A percentile compares a stretch with the other conserved stretches of the same genome.
phyloP scores from a whole-genome alignment of 2,113 vertebrate genomes.

The Xiphophorus hellerii region DNA sequence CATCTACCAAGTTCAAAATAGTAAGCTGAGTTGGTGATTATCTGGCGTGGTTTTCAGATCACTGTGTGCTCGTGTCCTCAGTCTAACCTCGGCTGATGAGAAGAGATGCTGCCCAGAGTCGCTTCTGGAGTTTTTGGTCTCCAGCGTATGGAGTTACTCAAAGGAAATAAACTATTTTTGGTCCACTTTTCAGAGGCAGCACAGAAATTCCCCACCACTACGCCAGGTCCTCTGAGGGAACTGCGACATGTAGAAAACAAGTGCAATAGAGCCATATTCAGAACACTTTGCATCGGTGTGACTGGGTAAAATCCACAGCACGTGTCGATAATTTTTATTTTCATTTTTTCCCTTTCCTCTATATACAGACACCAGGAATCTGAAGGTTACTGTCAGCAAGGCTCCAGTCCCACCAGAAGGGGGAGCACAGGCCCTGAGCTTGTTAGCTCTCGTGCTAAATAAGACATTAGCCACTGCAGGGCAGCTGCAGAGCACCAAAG shows the following conservation, averaged over 20 bases:
- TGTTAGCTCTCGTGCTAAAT: constrained; percentile 61
- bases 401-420: constrained; percentile 24
- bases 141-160: constrained; percentile 1
- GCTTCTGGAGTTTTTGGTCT: background rate
- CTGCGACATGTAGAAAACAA: constrained; percentile 54
- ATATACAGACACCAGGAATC: constrained; percentile 14
- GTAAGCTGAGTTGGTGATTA: background rate
- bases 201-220: constrained; percentile 31
- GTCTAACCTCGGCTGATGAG: too few relatives aligned
- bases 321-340: background rate
- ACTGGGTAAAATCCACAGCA: constrained; percentile 35
- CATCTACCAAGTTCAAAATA: background rate
- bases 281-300: constrained; percentile 58
- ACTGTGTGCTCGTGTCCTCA: background rate
- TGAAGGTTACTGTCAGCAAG: background rate
- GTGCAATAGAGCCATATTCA: constrained; percentile 74
- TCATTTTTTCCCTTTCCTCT: constrained; percentile 4
- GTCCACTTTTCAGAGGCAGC: constrained; percentile 71
- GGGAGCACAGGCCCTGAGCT: constrained; percentile 39
- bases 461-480: constrained; percentile 60
- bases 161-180: constrained; percentile 67
- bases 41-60: background rate
- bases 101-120: too few relatives aligned
- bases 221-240: constrained; percentile 36
- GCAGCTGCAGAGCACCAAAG: constrained; percentile 36